A percentile compares a stretch with the other conserved stretches of the same genome.
Conservation (phyloP, 1,140 invertebrate genomes). For the Brachionus paranguensis region DNA sequence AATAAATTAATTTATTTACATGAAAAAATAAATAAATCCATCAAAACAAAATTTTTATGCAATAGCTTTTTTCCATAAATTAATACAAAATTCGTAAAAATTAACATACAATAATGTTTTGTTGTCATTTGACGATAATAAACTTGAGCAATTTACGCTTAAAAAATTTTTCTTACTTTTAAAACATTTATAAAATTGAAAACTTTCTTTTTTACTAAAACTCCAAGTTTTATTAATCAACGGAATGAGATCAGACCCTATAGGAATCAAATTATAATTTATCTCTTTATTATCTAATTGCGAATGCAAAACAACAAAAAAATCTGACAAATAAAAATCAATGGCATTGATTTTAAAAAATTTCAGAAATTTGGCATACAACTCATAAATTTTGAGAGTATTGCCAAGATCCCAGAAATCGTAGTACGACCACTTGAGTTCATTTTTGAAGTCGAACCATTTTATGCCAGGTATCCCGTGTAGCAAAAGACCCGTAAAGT, state of each 20-base stretch:
- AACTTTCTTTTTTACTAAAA: background rate
- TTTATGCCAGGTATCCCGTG: background rate
- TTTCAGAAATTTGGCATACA: slow-evolving; percentile 23
- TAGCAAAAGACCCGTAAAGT: slow-evolving; percentile 51
- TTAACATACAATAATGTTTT: background rate
- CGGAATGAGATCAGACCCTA: background rate
- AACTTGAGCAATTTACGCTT: background rate
- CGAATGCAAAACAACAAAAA: slow-evolving; percentile 20
- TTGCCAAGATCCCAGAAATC: slow-evolving; percentile 37
- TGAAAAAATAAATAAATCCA: background rate
- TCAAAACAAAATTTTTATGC: background rate
- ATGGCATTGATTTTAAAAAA: slow-evolving; percentile 7
- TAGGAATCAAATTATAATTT: background rate
- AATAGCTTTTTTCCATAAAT: background rate
- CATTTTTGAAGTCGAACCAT: slow-evolving; percentile 24
- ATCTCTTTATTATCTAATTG: slow-evolving; percentile 27
- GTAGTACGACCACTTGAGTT: slow-evolving; percentile 21
- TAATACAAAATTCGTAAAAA: slow-evolving; percentile 26
- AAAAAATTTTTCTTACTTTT: background rate
- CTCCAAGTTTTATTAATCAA: background rate
- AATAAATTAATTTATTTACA: too few relatives aligned
- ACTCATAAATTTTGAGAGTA: slow-evolving; percentile 10
- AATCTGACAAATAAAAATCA: slow-evolving; percentile 11
- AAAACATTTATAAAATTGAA: background rate
- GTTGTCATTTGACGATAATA: background rate